These are phyloP conservation scores for Helobdella robusta DNA, from an alignment of 2,888 invertebrate genomes.

Conservation along the genomic window DNA sequence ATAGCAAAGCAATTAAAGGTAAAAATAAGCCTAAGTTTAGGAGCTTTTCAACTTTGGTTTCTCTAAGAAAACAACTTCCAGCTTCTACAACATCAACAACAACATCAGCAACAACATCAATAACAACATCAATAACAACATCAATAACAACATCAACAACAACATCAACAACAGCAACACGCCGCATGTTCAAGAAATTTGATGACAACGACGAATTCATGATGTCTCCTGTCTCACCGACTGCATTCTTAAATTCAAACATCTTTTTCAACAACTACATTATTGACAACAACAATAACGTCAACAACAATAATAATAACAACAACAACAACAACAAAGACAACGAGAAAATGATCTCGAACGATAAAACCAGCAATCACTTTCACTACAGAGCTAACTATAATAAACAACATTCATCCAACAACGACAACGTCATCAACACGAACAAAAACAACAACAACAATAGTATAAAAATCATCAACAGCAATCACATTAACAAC, in stretches of 20 bases:
- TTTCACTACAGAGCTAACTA: neutral
- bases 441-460: neutral
- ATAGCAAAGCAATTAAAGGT: no score
- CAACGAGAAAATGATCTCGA: neutral
- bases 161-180: no score
- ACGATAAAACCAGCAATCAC: neutral
- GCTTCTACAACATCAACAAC: no score
- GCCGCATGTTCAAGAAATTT: no score
- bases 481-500: neutral
- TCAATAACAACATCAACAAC: no score
- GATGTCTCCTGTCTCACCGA: neutral
- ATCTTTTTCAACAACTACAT: neutral
- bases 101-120: no score
- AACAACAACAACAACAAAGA: neutral
- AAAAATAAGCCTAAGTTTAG: no score
- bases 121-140: no score
- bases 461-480: neutral
- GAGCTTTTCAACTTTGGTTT: no score
- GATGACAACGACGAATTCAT: constrained; percentile 13
- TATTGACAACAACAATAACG: constrained; percentile 2
- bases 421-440: neutral
- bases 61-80: no score
- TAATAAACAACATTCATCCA: neutral
- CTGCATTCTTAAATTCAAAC: no score
- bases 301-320: constrained; percentile 10